phyloP scores from a whole-genome alignment of 2,888 invertebrate species.

The Zelleria hepariella region DNA sequence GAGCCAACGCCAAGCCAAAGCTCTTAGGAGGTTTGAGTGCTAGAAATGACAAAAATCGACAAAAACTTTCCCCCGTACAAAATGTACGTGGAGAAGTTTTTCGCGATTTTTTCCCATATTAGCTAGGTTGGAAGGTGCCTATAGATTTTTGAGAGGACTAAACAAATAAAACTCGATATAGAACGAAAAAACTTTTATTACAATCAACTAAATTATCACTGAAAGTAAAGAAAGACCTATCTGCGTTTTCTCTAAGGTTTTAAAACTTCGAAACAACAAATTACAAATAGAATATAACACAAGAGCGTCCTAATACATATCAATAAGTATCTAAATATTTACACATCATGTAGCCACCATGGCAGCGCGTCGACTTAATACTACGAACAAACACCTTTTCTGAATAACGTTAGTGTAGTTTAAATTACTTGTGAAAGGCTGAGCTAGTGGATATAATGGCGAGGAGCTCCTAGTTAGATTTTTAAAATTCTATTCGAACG shows the following conservation, averaged over 20 bases:
- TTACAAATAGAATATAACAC: conserved; percentile 45
- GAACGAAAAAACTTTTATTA: conserved; percentile 61
- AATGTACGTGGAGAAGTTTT: too few relatives aligned
- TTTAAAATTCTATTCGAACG: too few relatives aligned
- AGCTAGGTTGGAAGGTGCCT: too few relatives aligned
- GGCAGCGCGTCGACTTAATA: conserved; percentile 46
- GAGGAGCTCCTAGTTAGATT: too few relatives aligned
- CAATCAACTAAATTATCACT: conserved; percentile 56
- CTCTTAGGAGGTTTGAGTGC: too few relatives aligned
- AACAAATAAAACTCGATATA: conserved; percentile 9
- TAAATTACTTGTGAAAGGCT: too few relatives aligned
- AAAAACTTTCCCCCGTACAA: too few relatives aligned
- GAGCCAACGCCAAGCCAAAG: too few relatives aligned
- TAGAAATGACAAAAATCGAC: too few relatives aligned
- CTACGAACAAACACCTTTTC: conserved; percentile 45
- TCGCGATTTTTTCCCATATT: neutral
- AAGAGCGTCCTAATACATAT: conserved; percentile 39
- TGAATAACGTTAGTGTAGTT: too few relatives aligned
- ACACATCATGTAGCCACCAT: conserved; percentile 43
- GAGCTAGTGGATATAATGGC: too few relatives aligned
- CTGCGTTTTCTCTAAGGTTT: conserved; percentile 44
- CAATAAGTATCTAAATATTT: conserved; percentile 42
- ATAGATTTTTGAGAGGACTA: neutral
- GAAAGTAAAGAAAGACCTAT: conserved; percentile 45
- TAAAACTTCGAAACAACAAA: too few relatives aligned